Evolutionary conservation across 2,113 vertebrate genomes (phyloP).

Genomic region (Xiphophorus maculatus): DNA sequence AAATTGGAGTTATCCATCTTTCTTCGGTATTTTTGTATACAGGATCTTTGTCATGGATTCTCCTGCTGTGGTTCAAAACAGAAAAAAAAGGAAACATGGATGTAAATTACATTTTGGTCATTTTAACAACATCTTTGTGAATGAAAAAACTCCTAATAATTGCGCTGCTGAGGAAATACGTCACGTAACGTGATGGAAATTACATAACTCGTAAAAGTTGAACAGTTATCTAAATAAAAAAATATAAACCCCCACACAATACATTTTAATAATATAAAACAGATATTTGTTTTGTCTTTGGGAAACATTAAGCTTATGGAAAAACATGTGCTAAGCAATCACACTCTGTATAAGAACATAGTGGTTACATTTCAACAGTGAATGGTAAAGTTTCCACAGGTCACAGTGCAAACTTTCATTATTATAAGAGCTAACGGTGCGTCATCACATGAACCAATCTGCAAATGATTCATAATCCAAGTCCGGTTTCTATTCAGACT

Average conservation of each 20-base stretch:
- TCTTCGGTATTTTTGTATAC: slow-evolving; percentile 10
- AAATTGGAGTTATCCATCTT: slow-evolving; percentile 8
- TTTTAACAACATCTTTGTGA: no score
- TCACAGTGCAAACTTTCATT: background rate
- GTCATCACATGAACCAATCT: slow-evolving; percentile 10
- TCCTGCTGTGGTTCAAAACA: slow-evolving; percentile 21
- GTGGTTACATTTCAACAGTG: background rate
- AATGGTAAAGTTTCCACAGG: background rate
- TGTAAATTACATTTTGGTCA: background rate
- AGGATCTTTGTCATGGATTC: slow-evolving; percentile 6
- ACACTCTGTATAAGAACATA: background rate
- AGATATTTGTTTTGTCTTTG: background rate
- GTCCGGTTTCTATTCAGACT: slow-evolving; percentile 3
- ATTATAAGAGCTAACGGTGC: background rate
- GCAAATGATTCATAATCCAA: slow-evolving; percentile 27
- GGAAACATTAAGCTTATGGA: background rate
- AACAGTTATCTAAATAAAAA: background rate
- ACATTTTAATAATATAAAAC: background rate
- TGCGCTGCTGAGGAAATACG: background rate
- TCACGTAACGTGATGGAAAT: background rate
- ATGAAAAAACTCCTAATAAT: background rate
- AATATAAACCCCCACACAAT: background rate
- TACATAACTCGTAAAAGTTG: background rate
- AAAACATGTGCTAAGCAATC: background rate
- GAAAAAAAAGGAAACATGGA: background rate